Evolutionary conservation across 1,140 invertebrate species (phyloP), one percentile per base, ranked within the genome.

Genomic region (Macrocentrus cingulum): DNA sequence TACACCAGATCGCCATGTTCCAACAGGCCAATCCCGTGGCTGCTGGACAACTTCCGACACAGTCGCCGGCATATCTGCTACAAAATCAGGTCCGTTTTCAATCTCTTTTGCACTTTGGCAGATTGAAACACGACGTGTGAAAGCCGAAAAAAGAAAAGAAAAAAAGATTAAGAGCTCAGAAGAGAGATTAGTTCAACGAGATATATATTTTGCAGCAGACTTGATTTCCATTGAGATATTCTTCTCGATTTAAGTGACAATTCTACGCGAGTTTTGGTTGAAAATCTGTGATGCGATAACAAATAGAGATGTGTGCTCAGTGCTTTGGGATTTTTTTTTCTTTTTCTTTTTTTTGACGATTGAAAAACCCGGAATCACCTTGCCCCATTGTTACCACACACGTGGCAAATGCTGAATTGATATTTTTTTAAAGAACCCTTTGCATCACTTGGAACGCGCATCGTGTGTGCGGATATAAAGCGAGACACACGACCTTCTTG

Each of bases 1-100:
- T 91, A 23, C 89, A 91, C 66, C 89, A 91, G 64, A 83, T 90
- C 46, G 84, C 89, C 1, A 84, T 91, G 75, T 83, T 91, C 64
- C 87, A 87, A 61, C 81, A 84, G 56, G 77, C 77, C 6, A 77
- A 74, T 58, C 79, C 76, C 11, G 75, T 78, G 50, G 74, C 75
- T 56, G 74, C 77, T 53, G 72, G 83, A 48, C 81, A 87, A 68
- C 69, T 85, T 46, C 79, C 82, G 23, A 77, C 83, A 6, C 87
- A 88, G 63, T 82, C 87, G 15, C 88, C n/a, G n/a, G n/a, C 90
- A 72, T 87, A 91, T 60, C 87, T 92, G 70, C 77, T 92, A 13
- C 90, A 91, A 70, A 91, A 90, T 81, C 90, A 91, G 85, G 88
- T 90, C 74, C 71, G 66, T 64, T n/a, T n/a, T 0, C 29, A 39